phyloP scores from a whole-genome alignment of 2,888 invertebrate genomes.

The Lissonota sp. region DNA sequence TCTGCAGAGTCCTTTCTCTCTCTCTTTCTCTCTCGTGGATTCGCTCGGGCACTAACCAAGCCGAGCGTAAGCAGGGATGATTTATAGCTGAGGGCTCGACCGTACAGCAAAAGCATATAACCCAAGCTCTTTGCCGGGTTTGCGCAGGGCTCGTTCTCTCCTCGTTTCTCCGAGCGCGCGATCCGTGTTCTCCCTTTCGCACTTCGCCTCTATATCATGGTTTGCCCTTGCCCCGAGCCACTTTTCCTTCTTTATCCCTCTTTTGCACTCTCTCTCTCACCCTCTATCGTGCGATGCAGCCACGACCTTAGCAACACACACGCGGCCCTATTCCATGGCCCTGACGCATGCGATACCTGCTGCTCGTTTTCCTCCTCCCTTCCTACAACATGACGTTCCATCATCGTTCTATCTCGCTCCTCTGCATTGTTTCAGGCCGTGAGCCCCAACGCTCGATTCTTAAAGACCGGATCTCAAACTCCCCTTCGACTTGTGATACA shows the following conservation, averaged over 20 bases:
- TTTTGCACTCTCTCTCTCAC: slow-evolving; percentile 26
- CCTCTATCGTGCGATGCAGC: slow-evolving; percentile 44
- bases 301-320: slow-evolving; percentile 62
- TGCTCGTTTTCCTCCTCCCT: slow-evolving; percentile 1
- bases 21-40: slow-evolving; percentile 21
- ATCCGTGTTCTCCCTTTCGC: slow-evolving; percentile 18
- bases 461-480: slow-evolving; percentile 16
- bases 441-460: slow-evolving; percentile 49
- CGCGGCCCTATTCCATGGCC: slow-evolving; percentile 22
- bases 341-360: slow-evolving; percentile 51
- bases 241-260: slow-evolving; percentile 42
- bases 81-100: slow-evolving; percentile 62
- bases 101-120: slow-evolving; percentile 16
- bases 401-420: slow-evolving; percentile 23
- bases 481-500: slow-evolving; percentile 45
- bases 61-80: slow-evolving; percentile 67
- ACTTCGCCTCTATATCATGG: slow-evolving; percentile 32
- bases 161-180: slow-evolving; percentile 4
- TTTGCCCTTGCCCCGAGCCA: slow-evolving; percentile 40
- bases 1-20: neutral
- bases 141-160: slow-evolving; percentile 38
- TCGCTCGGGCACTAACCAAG: slow-evolving; percentile 46
- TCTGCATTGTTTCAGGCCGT: slow-evolving; percentile 53
- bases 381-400: neutral
- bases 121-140: slow-evolving; percentile 34